Conservation (phyloP, 2,888 invertebrate genomes). For the Oasisia sp. region DNA sequence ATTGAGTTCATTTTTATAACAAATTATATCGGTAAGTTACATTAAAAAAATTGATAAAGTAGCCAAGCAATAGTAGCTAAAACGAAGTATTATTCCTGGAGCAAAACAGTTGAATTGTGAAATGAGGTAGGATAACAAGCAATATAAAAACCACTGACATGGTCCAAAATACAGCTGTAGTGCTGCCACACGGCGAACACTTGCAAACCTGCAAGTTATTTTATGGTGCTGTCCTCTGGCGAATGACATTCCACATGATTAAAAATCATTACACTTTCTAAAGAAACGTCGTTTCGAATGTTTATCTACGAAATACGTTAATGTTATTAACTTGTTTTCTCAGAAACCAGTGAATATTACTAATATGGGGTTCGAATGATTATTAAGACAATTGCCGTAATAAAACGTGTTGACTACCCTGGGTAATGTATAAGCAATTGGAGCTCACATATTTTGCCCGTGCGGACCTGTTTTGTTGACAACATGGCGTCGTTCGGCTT, state of each 20-base stretch:
- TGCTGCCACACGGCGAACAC: too few species aligned
- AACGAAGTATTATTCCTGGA: neutral
- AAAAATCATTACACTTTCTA: neutral
- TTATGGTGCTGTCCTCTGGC: neutral
- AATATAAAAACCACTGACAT: too few species aligned
- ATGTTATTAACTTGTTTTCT: neutral
- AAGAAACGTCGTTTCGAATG: neutral
- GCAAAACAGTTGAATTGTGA: too few species aligned
- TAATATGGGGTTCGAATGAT: neutral
- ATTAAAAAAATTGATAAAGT: neutral
- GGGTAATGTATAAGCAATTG: neutral
- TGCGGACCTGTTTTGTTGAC: conserved; percentile 9
- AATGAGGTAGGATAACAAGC: too few species aligned
- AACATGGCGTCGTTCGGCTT: neutral
- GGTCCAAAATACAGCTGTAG: too few species aligned
- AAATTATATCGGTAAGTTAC: too few species aligned
- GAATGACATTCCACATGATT: neutral
- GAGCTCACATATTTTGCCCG: neutral
- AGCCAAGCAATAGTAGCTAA: neutral
- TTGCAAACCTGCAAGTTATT: too few species aligned
- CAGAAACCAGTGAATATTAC: neutral
- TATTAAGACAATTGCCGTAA: neutral
- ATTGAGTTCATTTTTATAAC: too few species aligned
- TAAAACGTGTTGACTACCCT: neutral
- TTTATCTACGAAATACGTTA: neutral